Evolutionary conservation across 1,140 invertebrate genomes (phyloP).

Genomic region (Solenopsis invicta): DNA sequence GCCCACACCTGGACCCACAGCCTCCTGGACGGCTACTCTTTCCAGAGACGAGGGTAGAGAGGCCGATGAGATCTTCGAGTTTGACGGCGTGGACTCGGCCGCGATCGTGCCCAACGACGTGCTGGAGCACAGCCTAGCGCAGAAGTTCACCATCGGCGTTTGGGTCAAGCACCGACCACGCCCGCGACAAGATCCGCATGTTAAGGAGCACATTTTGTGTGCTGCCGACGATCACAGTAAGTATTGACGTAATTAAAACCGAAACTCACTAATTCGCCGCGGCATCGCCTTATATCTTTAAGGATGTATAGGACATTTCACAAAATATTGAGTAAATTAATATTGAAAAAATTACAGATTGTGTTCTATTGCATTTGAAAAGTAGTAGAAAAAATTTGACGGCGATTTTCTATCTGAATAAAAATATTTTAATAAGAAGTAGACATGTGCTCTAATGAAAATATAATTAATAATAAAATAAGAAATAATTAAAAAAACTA

Average conservation of each 20-base stretch:
- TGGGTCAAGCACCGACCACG: slow-evolving; percentile 96
- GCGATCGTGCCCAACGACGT: slow-evolving; percentile 93
- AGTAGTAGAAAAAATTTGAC: too few species aligned
- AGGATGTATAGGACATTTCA: too few species aligned
- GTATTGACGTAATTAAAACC: slow-evolving; percentile 79
- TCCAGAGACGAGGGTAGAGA: slow-evolving; percentile 96
- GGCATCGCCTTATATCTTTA: neutral
- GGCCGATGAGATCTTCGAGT: slow-evolving; percentile 97
- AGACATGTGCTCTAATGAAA: too few species aligned
- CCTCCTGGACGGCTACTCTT: slow-evolving; percentile 95
- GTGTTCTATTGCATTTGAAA: too few species aligned
- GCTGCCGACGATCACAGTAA: slow-evolving; percentile 98
- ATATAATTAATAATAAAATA: too few species aligned
- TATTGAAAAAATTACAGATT: too few species aligned
- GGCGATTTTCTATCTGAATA: too few species aligned
- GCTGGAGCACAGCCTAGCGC: slow-evolving; percentile 91
- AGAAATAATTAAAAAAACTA: too few species aligned
- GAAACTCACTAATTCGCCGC: neutral
- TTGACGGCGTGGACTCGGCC: slow-evolving; percentile 95
- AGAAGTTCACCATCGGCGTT: slow-evolving; percentile 95
- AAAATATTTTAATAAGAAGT: too few species aligned
- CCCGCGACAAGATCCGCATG: slow-evolving; percentile 92
- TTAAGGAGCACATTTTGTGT: slow-evolving; percentile 98
- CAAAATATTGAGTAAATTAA: too few species aligned
- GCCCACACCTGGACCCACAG: slow-evolving; percentile 93